phyloP scores from a whole-genome alignment of 2,888 invertebrate genomes.

The Drosophila pegasa region DNA sequence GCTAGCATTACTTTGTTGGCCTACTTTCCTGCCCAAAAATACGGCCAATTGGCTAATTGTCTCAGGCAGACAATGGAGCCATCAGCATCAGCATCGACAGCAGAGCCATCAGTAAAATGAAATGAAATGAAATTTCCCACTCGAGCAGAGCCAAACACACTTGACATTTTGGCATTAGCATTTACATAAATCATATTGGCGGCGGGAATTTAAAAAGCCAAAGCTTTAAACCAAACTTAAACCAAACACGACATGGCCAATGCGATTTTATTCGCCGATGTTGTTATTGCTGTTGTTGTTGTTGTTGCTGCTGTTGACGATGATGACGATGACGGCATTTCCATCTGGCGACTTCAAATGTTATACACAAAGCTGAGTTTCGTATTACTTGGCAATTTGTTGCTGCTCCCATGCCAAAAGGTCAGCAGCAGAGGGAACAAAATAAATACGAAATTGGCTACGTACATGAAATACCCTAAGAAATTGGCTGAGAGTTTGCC shows the following conservation, averaged over 20 bases:
- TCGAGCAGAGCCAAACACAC: constrained; percentile 42
- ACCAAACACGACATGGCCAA: constrained; percentile 44
- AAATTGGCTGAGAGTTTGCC: too few relatives aligned
- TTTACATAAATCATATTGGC: constrained; percentile 75
- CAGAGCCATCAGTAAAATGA: constrained; percentile 40
- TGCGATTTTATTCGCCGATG: constrained; percentile 17
- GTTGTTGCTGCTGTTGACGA: constrained; percentile 14
- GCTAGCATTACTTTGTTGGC: neutral
- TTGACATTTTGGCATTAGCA: constrained; percentile 76
- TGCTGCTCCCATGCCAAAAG: constrained; percentile 62
- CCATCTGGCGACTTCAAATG: constrained; percentile 40
- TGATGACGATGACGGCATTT: constrained; percentile 52
- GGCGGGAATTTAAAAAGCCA: constrained; percentile 49
- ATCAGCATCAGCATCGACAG: constrained; percentile 18
- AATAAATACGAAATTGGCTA: neutral
- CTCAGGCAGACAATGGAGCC: constrained; percentile 3
- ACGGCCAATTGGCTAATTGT: constrained; percentile 27
- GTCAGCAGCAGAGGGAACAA: constrained; percentile 53
- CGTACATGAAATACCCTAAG: constrained; percentile 4
- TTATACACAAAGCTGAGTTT: constrained; percentile 44
- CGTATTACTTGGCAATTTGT: constrained; percentile 53
- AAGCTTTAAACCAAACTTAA: constrained; percentile 34
- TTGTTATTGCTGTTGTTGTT: constrained; percentile 7
- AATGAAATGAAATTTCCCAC: constrained; percentile 56
- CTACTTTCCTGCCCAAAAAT: neutral